Base-by-base conservation (phyloP, 2,113 vertebrate genomes). In the Ceyx margarethae region DNA sequence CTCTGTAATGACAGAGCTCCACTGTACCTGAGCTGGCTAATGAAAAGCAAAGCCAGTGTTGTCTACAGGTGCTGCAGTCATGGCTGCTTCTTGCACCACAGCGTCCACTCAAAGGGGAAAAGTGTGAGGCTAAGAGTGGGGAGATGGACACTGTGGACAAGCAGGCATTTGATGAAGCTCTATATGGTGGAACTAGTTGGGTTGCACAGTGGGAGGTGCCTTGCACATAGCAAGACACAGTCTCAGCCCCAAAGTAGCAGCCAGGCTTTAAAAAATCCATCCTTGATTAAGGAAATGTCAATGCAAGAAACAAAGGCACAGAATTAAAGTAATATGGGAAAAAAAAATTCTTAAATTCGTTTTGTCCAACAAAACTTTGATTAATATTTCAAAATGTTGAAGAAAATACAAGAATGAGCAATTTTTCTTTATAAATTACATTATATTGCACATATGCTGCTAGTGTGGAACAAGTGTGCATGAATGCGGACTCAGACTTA, bases 221-320 rank as follows among this genome's bases (percentile, higher is more conserved):
- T 0, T 28, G 35, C 10, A 26, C 11, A 20, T 28, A 3, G 0
- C 0, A 0, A 61, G 57, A 23, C 43, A 53, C 5, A 48, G 13
- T 19, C 25, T 69, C 15, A 40, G 43, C 11, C 35, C 5, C 53
- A 78, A 22, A 57, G 9, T 10, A 67, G 22, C 15, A 79, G 18
- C 22, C 66, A 91, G 15, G 6, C 11, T 58, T 89, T 50, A 16
- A 33, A 45, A 61, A 23, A 60, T 11, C 11, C 19, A 51, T 8
- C 1, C 6, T 17, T 25, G 13, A 3, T 31, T 4, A 67, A 15
- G 37, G 62, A 60, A 90, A 77, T 7, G 7, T 4, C 7, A 66
- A 28, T 42, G 20, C 16, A 50, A n/a, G 25, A 84, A 74, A 4
- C 8, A 28, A 68, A 75, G 23, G 9, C 13, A 78, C 15, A 78